phyloP scores from a whole-genome alignment of 2,113 vertebrate species.

The Melanerpes formicivorus region DNA sequence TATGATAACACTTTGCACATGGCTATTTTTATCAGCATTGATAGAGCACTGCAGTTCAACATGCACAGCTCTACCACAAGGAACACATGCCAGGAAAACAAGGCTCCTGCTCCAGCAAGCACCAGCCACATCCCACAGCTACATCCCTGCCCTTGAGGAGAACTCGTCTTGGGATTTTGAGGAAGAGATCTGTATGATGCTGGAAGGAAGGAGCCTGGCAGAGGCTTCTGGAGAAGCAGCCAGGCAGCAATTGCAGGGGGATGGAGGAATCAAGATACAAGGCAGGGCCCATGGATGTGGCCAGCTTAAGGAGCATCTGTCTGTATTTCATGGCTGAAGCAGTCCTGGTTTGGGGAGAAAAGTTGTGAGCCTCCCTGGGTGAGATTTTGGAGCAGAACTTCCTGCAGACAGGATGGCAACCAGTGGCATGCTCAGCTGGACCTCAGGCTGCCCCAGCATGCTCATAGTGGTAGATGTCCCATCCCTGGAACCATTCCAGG shows the following conservation, averaged over 20 bases:
- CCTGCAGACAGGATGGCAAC: neutral
- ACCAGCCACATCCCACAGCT: neutral
- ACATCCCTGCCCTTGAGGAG: neutral
- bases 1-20: slow-evolving; percentile 30
- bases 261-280: neutral
- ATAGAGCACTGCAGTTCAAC: neutral
- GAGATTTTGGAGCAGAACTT: neutral
- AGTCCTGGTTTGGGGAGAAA: neutral
- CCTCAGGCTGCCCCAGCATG: neutral
- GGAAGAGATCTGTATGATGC: neutral
- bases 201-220: neutral
- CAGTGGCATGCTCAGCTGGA: neutral
- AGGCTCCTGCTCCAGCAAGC: neutral
- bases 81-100: neutral
- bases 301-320: neutral
- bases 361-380: neutral
- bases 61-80: neutral
- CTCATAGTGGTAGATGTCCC: too few species aligned
- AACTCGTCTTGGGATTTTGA: neutral
- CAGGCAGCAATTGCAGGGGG: neutral
- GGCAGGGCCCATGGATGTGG: neutral
- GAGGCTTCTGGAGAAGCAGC: neutral
- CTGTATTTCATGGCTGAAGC: neutral
- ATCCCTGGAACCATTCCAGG: too few species aligned
- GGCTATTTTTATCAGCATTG: slow-evolving; percentile 46